Percentiles rank a stretch among this genome's conserved stretches.
These are phyloP conservation scores for Thyatira batis DNA, from an alignment of 2,888 invertebrate species.

Conservation along the genomic window DNA sequence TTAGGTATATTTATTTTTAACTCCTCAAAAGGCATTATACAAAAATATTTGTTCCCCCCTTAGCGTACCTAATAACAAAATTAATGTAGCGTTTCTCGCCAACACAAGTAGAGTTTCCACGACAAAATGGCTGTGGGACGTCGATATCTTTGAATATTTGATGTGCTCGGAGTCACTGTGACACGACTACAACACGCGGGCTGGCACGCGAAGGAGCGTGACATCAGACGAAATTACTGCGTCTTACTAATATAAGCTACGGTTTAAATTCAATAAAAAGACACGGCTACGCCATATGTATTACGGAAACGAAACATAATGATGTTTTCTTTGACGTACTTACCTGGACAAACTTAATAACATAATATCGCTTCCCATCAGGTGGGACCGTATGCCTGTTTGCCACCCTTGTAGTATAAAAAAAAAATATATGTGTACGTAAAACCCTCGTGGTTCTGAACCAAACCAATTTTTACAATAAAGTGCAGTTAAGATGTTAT, in stretches of 20 bases:
- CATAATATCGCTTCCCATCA: no score
- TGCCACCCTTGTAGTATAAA: no score
- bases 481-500: no score
- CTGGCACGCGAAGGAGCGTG: not conserved
- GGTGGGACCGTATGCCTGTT: no score
- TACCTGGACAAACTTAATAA: no score
- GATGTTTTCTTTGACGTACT: no score
- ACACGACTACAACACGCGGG: slow-evolving; percentile 24
- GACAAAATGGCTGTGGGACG: slow-evolving; percentile 45
- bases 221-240: not conserved
- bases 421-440: no score
- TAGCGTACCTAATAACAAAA: slow-evolving; percentile 38
- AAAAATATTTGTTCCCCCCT: slow-evolving; percentile 29
- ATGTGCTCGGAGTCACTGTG: slow-evolving; percentile 31
- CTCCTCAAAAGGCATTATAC: slow-evolving; percentile 11
- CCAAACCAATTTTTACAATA: no score
- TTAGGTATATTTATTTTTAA: slow-evolving; percentile 4
- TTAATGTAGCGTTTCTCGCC: slow-evolving; percentile 45
- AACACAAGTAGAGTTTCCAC: slow-evolving; percentile 40
- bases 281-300: no score
- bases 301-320: not conserved
- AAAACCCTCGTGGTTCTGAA: no score
- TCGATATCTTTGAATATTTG: slow-evolving; percentile 56
- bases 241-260: not conserved
- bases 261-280: no score